Evolutionary conservation across 2,113 vertebrate genomes (phyloP).

Genomic region (Phyllopteryx taeniolatus): DNA sequence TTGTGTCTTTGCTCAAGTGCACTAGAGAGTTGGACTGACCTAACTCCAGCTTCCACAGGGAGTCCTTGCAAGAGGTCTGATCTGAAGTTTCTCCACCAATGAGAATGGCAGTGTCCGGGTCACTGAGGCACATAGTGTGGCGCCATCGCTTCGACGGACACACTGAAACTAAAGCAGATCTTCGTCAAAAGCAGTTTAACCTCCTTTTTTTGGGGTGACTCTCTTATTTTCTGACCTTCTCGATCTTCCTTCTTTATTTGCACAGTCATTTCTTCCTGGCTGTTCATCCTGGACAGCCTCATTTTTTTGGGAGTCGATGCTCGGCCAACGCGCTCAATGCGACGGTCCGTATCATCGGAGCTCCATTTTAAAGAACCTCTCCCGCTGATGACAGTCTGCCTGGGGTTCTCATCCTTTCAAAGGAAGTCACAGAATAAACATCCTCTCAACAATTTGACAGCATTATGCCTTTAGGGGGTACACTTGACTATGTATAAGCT

Average conservation of each 20-base stretch:
- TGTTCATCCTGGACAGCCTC: slow-evolving; percentile 46
- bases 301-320: slow-evolving; percentile 54
- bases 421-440: neutral
- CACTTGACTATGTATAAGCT: neutral
- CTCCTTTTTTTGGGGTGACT: neutral
- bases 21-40: slow-evolving; percentile 59
- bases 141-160: slow-evolving; percentile 79
- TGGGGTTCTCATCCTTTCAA: slow-evolving; percentile 61
- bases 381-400: slow-evolving; percentile 42
- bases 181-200: neutral
- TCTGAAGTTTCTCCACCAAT: slow-evolving; percentile 78
- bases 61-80: slow-evolving; percentile 74
- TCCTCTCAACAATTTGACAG: neutral
- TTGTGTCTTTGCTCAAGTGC: neutral
- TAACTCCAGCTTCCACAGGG: slow-evolving; percentile 84
- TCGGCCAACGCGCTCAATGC: slow-evolving; percentile 27
- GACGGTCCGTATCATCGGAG: slow-evolving; percentile 50
- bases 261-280: slow-evolving; percentile 44
- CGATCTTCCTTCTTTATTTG: slow-evolving; percentile 57
- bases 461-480: neutral
- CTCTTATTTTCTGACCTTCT: slow-evolving; percentile 45
- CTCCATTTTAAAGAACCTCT: slow-evolving; percentile 52
- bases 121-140: slow-evolving; percentile 83
- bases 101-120: slow-evolving; percentile 78
- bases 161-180: slow-evolving; percentile 51